Evolutionary conservation across 2,888 invertebrate species (phyloP), one percentile per base, ranked within the genome.

Genomic region (Pristionchus exspectatus): DNA sequence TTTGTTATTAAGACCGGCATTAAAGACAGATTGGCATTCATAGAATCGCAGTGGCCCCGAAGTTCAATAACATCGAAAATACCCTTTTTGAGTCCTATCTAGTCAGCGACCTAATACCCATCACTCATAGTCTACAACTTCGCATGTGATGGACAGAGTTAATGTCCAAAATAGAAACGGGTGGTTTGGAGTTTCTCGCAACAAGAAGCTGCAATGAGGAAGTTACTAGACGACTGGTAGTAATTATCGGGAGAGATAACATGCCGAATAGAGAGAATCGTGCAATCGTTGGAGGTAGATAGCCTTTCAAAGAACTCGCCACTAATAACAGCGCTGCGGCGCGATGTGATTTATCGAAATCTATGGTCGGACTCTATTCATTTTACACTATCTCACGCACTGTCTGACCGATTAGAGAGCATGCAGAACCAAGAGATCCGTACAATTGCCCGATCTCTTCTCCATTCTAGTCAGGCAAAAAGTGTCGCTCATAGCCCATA

Each of bases 401-500:
- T 7, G 10, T 50, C 7, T 50, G 44, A 50, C 44, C 44, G 12
- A 9, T 1, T 9, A 50, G 44, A 50, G 44, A 50, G 10, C 59
- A 24, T 5, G 59, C 12, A 59, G 21, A 59, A 59, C 2, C 1
- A 21, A 59, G 12, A 59, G 18, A 50, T 9, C 44, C 9, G 44
- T 50, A 50, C 44, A 50, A 21, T 59, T 59, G 59, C 56, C 12
- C 1, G 59, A 59, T 59, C n/a, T 63, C 21, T 24, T 10, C 63
- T 63, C 63, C 63, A 63, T 63, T 63, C n/a, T n/a, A 24, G n/a
- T 0, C 59, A 24, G 24, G 9, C 30, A 72, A 72, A 72, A 72
- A 72, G 72, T 72, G 72, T 72, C 72, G 30, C 72, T 30, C 72
- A 33, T 72, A 24, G 63, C 63, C 63, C 63, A 63, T 63, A 63